These are phyloP conservation scores for Chrosomus eos DNA, from an alignment of 2,797 vertebrate species.

Conservation along the genomic window DNA sequence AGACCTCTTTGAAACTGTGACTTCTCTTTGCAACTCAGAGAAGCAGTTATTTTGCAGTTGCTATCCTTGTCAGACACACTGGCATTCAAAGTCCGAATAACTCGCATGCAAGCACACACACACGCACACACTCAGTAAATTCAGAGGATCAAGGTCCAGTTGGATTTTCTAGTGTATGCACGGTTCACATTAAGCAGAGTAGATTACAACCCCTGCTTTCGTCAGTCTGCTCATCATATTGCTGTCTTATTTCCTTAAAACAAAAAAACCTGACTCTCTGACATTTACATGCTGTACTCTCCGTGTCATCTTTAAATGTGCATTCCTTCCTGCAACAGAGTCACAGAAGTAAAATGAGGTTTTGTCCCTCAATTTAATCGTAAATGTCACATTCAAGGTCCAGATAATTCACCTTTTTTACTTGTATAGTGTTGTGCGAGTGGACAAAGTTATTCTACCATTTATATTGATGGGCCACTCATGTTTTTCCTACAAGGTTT, in stretches of 20 bases:
- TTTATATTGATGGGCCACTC: background rate
- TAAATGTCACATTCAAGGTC: constrained; percentile 29
- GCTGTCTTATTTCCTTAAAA: constrained; percentile 18
- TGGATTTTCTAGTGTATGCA: constrained; percentile 59
- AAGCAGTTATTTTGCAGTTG: constrained; percentile 40
- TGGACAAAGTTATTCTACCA: background rate
- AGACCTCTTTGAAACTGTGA: constrained; percentile 18
- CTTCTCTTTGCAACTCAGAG: background rate
- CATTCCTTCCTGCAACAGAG: constrained; percentile 48
- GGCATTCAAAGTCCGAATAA: constrained; percentile 82
- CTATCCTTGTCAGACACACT: constrained; percentile 41
- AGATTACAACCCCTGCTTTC: constrained; percentile 46
- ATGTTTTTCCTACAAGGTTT: constrained; percentile 41
- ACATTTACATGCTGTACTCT: constrained; percentile 40
- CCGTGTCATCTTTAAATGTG: constrained; percentile 45
- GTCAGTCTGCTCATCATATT: constrained; percentile 23
- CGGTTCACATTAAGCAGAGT: constrained; percentile 48
- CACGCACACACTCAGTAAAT: constrained; percentile 68
- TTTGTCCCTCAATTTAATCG: constrained; percentile 5
- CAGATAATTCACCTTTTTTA: constrained; percentile 23
- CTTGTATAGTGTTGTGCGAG: background rate
- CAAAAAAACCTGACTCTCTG: constrained; percentile 27
- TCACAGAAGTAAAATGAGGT: constrained; percentile 30
- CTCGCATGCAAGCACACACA: constrained; percentile 58
- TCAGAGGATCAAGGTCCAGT: constrained; percentile 78